Evolutionary conservation across 2,888 invertebrate species (phyloP).

Genomic region (Allacma fusca): DNA sequence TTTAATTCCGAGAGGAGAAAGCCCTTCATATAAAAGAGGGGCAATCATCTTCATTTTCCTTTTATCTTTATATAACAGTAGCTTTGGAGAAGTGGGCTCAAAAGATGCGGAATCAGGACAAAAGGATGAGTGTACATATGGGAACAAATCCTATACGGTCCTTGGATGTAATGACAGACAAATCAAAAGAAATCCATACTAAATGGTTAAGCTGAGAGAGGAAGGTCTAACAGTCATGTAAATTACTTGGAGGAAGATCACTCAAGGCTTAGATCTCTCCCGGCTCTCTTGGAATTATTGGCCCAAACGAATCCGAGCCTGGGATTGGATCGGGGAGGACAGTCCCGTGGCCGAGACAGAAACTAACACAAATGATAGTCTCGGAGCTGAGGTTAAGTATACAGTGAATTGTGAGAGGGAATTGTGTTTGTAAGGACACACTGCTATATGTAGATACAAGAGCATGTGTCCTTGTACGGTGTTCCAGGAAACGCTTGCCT

Average conservation of each 20-base stretch:
- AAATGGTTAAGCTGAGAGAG: neutral
- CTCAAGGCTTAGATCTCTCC: neutral
- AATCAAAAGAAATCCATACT: neutral
- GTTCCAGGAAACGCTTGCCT: too few relatives aligned
- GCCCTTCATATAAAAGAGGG: constrained; percentile 22
- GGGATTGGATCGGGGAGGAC: neutral
- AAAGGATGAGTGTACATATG: too few relatives aligned
- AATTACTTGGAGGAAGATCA: neutral
- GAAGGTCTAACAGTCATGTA: neutral
- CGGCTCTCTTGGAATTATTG: neutral
- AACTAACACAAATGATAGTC: constrained; percentile 7
- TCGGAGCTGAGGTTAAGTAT: constrained; percentile 4
- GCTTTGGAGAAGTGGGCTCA: neutral
- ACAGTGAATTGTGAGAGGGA: neutral
- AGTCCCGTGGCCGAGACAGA: neutral
- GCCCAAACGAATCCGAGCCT: too few relatives aligned
- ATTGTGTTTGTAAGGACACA: neutral
- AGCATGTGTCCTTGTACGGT: too few relatives aligned
- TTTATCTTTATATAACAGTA: neutral
- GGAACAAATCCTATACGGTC: too few relatives aligned
- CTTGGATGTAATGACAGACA: too few relatives aligned
- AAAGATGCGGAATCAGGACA: too few relatives aligned
- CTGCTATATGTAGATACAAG: too few relatives aligned
- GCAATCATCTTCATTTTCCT: neutral
- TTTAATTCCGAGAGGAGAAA: constrained; percentile 24